These are phyloP conservation scores for Notolabrus celidotus DNA, from an alignment of 2,797 vertebrate genomes.

Conservation along the genomic window DNA sequence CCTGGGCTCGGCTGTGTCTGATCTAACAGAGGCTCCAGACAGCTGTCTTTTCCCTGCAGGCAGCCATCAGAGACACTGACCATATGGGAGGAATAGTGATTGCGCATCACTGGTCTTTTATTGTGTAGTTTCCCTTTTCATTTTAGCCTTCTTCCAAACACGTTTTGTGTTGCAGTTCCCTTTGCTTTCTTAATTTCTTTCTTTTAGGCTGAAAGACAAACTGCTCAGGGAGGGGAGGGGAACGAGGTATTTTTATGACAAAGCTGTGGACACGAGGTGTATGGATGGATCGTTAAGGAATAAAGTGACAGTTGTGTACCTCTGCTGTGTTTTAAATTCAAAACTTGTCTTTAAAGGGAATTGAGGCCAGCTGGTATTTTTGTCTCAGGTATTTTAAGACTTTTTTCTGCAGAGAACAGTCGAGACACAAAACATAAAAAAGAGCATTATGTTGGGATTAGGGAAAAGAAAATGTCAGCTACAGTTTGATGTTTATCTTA, in stretches of 20 bases:
- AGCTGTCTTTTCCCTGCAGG: constrained; percentile 76
- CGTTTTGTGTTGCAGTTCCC: constrained; percentile 2
- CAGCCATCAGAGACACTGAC: constrained; percentile 65
- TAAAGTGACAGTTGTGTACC: constrained; percentile 28
- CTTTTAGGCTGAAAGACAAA: constrained; percentile 1
- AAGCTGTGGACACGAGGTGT: constrained; percentile 31
- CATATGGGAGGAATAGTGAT: constrained; percentile 70
- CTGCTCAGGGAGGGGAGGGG: not conserved
- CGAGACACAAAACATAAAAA: constrained; percentile 10
- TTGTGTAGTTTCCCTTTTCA: constrained; percentile 43
- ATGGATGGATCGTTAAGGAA: constrained; percentile 27
- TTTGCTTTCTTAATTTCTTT: constrained; percentile 34
- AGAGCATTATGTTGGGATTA: constrained; percentile 10
- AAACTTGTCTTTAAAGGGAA: constrained; percentile 38
- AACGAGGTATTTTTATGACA: constrained; percentile 24
- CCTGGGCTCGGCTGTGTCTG: constrained; percentile 62
- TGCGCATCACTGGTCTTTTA: constrained; percentile 30
- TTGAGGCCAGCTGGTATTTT: constrained; percentile 56
- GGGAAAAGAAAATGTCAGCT: constrained; percentile 35
- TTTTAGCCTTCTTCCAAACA: constrained; percentile 17
- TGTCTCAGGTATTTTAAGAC: constrained; percentile 49
- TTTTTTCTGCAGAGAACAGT: constrained; percentile 19
- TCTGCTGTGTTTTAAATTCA: constrained; percentile 17
- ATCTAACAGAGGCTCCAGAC: constrained; percentile 71
- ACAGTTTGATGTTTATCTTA: not conserved